Base-by-base conservation (phyloP, 1,140 invertebrate genomes). In the Trachymyrmex cornetzi region DNA sequence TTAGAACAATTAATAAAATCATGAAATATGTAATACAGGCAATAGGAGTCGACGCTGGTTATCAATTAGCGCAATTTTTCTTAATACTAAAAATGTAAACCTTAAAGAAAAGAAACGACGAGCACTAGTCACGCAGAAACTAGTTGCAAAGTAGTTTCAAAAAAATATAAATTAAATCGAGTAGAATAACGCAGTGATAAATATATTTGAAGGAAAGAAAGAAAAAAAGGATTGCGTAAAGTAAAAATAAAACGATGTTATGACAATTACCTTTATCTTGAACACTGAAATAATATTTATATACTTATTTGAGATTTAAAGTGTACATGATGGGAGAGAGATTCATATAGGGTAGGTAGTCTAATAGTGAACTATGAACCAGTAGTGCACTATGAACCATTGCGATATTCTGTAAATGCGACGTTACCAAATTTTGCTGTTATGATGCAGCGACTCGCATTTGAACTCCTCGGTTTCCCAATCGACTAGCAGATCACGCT, bases 71-170 rank as follows among this genome's bases (percentile, higher is more conserved):
- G n/a, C n/a, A n/a, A n/a, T n/a, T n/a, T n/a, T n/a, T n/a, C n/a
- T n/a, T n/a, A n/a, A n/a, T n/a, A n/a, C n/a, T n/a, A n/a, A n/a
- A n/a, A n/a, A n/a, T n/a, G n/a, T n/a, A n/a, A n/a, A n/a, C n/a
- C n/a, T n/a, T n/a, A n/a, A 11, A 4, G n/a, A 11, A 66, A n/a
- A n/a, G 12, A 66, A 64, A 66, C 12, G 22, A 16, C 11, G 19
- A 5, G n/a, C 3, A 16, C 12, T 19, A 77, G 14, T 44, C 34
- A 19, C 50, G 48, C n/a, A 12, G 7, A 44, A 55, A 34, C 3
- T 75, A 44, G 24, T 79, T n/a, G 16, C 12, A 48, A 66, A 79
- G 34, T 75, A 64, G 66, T 79, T 79, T 50, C 30, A 16, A 66
- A 12, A 5, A 75, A 79, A 12, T 79, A 75, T 75, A 75, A 74